Conservation (phyloP, 2,888 invertebrate genomes). For the Alloplasta piceator region DNA sequence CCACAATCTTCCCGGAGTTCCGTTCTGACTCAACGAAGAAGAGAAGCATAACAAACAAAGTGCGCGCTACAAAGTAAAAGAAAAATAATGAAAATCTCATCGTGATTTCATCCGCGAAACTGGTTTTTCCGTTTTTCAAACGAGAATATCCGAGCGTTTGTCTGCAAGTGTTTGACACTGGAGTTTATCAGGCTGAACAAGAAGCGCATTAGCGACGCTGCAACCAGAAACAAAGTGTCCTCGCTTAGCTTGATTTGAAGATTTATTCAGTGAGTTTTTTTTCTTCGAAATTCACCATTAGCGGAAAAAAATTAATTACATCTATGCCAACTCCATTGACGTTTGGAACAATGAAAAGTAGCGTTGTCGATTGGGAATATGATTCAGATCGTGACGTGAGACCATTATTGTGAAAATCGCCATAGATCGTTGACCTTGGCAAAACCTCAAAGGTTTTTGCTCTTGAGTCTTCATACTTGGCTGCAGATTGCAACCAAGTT, state of each 20-base stretch:
- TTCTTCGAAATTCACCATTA: background rate
- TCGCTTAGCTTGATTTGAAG: background rate
- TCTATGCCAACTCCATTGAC: background rate
- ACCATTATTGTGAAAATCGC: background rate
- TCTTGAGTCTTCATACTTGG: background rate
- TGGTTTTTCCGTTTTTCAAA: conserved; percentile 48
- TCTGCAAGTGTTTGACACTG: too few species aligned
- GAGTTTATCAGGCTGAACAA: too few species aligned
- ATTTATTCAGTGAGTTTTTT: background rate
- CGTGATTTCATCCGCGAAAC: conserved; percentile 38
- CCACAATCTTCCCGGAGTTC: conserved; percentile 4
- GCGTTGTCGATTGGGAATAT: background rate
- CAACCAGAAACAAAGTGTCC: too few species aligned
- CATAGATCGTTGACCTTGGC: conserved; percentile 17
- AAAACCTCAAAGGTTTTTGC: conserved; percentile 13
- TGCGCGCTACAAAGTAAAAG: background rate
- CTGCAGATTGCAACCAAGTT: background rate
- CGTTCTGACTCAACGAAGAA: too few species aligned
- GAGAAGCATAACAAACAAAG: conserved; percentile 4
- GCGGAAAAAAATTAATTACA: too few species aligned
- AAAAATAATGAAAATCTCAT: conserved; percentile 11
- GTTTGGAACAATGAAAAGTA: background rate
- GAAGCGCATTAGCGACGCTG: too few species aligned
- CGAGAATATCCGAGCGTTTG: conserved; percentile 1
- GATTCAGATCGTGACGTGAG: background rate